Base-by-base conservation (phyloP, 2,888 invertebrate species). In the Epinotia ramella region DNA sequence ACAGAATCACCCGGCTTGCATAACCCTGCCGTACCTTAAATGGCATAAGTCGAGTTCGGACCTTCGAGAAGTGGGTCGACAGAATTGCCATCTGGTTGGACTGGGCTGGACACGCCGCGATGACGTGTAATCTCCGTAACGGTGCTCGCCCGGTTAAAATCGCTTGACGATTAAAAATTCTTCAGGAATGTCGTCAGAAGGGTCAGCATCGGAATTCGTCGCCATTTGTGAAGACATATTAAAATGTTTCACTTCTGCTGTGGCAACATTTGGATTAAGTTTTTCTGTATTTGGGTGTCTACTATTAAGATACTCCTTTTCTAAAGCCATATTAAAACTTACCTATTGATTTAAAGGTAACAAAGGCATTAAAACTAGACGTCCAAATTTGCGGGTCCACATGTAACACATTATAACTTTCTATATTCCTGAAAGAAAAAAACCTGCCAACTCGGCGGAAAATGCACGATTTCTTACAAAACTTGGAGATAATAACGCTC, bases 41-140 rank as follows among this genome's bases (percentile, higher is more conserved):
- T 86, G 92, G 92, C 82, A 81, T 82, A 84, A 82, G 84, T 83
- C 86, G 82, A 86, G 84, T 82, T 79, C 84, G 89, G 91, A 90
- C 93, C 93, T 94, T 94, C 91, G 86, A 81, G 84, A 93, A 88
- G 91, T 94, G 90, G 93, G 93, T 92, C 93, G 89, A 79, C 84
- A 80, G 86, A 88, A 89, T 88, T 89, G 89, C 93, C 93, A 93
- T 93, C 92, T 93, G 93, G 93, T 89, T 85, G 85, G 86, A 84
- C 90, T 81, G 87, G 86, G 84, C 87, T 80, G 86, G 89, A 87
- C 85, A 85, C 88, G 88, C 87, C 86, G 90, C 82, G 83, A 84
- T 87, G 83, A 83, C 83, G 80, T 84, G 88, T 87, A 87, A 88
- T 84, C 84, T 80, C 80, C 82, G 82, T 89, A 89, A 90, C 90